Percentiles rank a stretch among this genome's conserved stretches.
phyloP scores from a whole-genome alignment of 1,140 invertebrate species.

The Aphis craccivora region DNA sequence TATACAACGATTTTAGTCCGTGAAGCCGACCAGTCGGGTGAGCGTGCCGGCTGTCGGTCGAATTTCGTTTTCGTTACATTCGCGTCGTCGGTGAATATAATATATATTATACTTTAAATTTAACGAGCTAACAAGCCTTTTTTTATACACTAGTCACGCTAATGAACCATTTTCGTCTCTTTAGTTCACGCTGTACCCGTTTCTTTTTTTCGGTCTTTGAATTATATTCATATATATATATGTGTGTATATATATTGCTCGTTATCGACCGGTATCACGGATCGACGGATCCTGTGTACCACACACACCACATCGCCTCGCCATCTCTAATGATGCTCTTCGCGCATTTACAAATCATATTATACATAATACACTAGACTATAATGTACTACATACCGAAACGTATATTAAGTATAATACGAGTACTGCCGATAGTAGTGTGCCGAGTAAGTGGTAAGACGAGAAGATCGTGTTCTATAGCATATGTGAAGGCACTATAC shows the following conservation, averaged over 20 bases:
- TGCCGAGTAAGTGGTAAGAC: neutral
- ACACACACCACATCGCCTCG: neutral
- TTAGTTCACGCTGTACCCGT: neutral
- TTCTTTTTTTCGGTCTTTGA: neutral
- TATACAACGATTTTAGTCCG: neutral
- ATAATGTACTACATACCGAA: neutral
- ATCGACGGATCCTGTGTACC: neutral
- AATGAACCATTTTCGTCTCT: slow-evolving; percentile 25
- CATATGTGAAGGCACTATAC: neutral
- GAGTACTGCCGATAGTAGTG: no score
- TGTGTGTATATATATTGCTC: neutral
- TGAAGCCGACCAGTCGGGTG: neutral
- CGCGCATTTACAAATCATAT: slow-evolving; percentile 11
- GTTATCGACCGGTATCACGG: slow-evolving; percentile 47
- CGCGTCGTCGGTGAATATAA: neutral
- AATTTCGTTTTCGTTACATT: neutral
- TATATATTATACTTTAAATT: neutral
- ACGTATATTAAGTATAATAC: neutral
- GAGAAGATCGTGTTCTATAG: neutral
- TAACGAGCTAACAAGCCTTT: slow-evolving; percentile 34
- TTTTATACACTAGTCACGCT: neutral
- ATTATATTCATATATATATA: neutral
- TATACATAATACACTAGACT: neutral
- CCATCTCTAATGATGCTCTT: slow-evolving; percentile 3
- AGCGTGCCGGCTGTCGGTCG: neutral